phyloP scores from a whole-genome alignment of 2,797 vertebrate species.

The Chromobotia macracanthus region DNA sequence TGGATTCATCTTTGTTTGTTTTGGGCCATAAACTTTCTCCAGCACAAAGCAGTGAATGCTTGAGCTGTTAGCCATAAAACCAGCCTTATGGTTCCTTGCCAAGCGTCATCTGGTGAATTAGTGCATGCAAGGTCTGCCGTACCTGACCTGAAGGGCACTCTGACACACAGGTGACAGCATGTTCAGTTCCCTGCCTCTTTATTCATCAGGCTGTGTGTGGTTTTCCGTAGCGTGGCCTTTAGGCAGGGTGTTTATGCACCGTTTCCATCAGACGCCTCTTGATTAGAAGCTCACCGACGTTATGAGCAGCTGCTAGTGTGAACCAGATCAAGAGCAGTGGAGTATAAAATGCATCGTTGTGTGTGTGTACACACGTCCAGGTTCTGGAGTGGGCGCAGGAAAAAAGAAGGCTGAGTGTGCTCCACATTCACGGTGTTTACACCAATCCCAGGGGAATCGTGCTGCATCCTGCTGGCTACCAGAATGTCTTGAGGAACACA shows the following conservation, averaged over 20 bases:
- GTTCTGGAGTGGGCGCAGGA: conserved; percentile 97
- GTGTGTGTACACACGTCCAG: conserved; percentile 67
- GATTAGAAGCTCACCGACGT: conserved; percentile 8
- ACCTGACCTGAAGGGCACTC: conserved; percentile 38
- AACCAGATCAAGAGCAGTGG: conserved; percentile 73
- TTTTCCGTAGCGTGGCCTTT: conserved; percentile 64
- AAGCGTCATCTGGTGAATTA: conserved; percentile 41
- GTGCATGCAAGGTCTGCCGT: conserved; percentile 20
- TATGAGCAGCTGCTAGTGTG: conserved; percentile 57
- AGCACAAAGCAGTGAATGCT: conserved; percentile 41
- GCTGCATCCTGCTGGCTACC: conserved; percentile 94
- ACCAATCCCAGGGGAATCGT: conserved; percentile 96
- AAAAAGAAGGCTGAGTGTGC: conserved; percentile 89
- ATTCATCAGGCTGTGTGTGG: conserved; percentile 41
- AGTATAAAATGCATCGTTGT: conserved; percentile 60
- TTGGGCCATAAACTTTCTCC: conserved; percentile 35
- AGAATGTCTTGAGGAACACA: conserved; percentile 94
- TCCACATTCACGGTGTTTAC: conserved; percentile 96
- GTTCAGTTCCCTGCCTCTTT: conserved; percentile 40
- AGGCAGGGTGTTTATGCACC: conserved; percentile 77
- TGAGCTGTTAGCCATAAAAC: conserved; percentile 36
- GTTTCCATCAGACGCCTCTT: conserved; percentile 65
- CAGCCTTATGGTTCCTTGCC: conserved; percentile 12
- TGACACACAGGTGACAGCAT: conserved; percentile 30
- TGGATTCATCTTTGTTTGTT: conserved; percentile 44